Base-by-base conservation (phyloP, 2,888 invertebrate species). In the Anorthoa munda region DNA sequence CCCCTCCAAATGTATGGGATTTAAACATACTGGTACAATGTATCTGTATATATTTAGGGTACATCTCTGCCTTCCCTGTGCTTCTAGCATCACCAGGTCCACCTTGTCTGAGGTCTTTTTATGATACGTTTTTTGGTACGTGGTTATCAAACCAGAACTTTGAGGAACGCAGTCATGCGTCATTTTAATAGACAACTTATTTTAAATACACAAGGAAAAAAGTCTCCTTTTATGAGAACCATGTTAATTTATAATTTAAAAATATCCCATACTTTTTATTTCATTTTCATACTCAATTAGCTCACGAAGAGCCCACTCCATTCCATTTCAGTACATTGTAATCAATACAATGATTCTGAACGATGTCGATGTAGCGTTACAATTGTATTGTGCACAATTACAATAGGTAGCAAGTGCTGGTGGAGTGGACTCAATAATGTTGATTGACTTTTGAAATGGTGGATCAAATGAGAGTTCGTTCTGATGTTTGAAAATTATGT, bases 301-400 rank as follows among this genome's bases (percentile, higher is more conserved):
- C n/a, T 21, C 17, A 46, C n/a, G 13, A 46, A 51, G n/a, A 45
- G 26, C 26, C 61, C 58, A 59, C 48, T 71, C 13, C 21, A 59
- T 45, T 53, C 55, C 17, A 64, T 60, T 59, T 15, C 46, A 23
- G 11, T 72, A 11, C 17, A 77, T 59, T 39, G 61, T 63, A 53
- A 48, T 61, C 48, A 77, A 64, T 50, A 48, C 48, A 75, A 66
- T 67, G 39, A 58, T 75, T 46, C 17, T 7, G 13, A 51, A 26
- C 17, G 39, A 39, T 9, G 39, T 1, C 39, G 39, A 17, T 46
- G 21, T 23, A 45, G 2, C 15, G 18, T 23, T 26, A 50, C 76
- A 55, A 45, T 77, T 53, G 45, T 13, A 71, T 45, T 60, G 59
- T 55, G 59, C 4, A 4, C 23, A 53, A 26, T 50, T 21, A 48